Percentiles rank a stretch among this genome's conserved stretches.
phyloP scores from a whole-genome alignment of 2,888 invertebrate species.

The Lepidochrysops patricia region DNA sequence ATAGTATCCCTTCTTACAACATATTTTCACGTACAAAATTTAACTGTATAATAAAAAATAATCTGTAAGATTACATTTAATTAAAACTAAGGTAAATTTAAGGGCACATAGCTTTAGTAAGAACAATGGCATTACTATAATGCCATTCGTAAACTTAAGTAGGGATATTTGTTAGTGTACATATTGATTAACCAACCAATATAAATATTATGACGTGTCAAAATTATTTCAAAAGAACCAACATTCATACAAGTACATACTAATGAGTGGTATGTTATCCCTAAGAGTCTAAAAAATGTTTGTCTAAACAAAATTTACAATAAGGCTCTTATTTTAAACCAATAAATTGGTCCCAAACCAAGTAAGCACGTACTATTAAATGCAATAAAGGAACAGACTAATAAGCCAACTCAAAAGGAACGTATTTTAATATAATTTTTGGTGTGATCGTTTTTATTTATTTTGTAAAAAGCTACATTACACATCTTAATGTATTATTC shows the following conservation, averaged over 20 bases:
- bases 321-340: neutral
- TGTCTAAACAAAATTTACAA: no score
- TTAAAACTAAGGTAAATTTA: neutral
- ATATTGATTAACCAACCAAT: no score
- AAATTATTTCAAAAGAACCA: no score
- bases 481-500: neutral
- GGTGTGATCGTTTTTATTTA: neutral
- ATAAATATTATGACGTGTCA: no score
- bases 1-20: neutral
- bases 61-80: neutral
- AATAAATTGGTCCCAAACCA: slow-evolving; percentile 5
- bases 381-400: neutral
- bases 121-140: no score
- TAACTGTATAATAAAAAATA: neutral
- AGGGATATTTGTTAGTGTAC: no score
- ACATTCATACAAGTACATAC: no score
- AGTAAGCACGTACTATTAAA: neutral
- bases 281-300: neutral
- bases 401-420: neutral
- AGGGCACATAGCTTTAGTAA: no score
- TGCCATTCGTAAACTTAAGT: no score
- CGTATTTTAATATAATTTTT: slow-evolving; percentile 4
- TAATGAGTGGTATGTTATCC: neutral
- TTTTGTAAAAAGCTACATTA: neutral
- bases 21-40: neutral